Conservation (phyloP, 2,113 vertebrate genomes). For the Ochotona curzoniae region DNA sequence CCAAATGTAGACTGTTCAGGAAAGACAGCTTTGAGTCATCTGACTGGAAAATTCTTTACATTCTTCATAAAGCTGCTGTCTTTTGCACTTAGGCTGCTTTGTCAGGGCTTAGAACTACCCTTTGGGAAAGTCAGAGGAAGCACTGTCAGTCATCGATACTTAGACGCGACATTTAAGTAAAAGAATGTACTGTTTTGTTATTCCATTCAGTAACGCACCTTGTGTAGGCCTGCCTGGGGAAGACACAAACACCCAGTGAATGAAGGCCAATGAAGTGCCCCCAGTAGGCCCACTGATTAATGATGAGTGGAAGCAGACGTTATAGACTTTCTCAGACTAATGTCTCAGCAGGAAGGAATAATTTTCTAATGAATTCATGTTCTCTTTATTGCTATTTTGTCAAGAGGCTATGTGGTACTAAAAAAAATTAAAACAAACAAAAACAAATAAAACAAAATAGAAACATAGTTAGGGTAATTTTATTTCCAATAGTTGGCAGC, state of each 20-base stretch:
- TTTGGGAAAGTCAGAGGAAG: conserved; percentile 55
- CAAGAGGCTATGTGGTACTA: background rate
- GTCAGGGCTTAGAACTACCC: conserved; percentile 54
- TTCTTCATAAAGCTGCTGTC: conserved; percentile 71
- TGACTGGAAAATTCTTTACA: conserved; percentile 77
- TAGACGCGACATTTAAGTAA: conserved; percentile 40
- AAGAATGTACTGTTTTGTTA: conserved; percentile 17
- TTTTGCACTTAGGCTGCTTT: conserved; percentile 46
- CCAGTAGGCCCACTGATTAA: background rate
- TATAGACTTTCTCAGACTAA: background rate
- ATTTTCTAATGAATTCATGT: conserved; percentile 34
- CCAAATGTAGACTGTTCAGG: conserved; percentile 76
- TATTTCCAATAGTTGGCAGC: background rate
- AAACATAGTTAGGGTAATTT: background rate
- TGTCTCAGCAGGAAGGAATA: background rate
- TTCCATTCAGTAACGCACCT: background rate
- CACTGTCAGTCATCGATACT: background rate
- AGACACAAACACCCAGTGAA: conserved; percentile 26
- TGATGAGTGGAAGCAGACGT: background rate
- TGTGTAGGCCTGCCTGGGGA: background rate
- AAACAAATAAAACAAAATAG: background rate
- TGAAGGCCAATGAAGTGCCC: background rate
- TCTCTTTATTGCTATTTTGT: conserved; percentile 50
- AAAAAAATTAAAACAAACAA: conserved; percentile 4
- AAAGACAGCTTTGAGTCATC: conserved; percentile 78